phyloP scores from a whole-genome alignment of 1,140 invertebrate genomes.

The Papilio xuthus region DNA sequence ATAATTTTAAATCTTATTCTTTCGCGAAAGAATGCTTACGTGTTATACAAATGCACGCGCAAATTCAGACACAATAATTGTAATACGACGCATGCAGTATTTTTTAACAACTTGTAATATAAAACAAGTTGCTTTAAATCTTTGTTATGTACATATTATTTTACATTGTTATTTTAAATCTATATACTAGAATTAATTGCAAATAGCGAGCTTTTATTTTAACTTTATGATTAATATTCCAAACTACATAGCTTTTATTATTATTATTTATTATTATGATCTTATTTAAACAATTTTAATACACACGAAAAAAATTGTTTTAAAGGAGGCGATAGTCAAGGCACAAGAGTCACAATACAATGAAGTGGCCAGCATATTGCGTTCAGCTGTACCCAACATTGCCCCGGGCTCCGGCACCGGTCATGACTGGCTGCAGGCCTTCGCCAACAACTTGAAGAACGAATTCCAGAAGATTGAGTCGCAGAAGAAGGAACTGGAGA shows the following conservation, averaged over 20 bases:
- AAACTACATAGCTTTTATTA: too few species aligned
- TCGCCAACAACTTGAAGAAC: constrained; percentile 78
- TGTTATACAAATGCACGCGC: neutral
- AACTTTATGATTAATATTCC: neutral
- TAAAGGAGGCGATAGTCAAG: constrained; percentile 79
- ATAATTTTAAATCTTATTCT: neutral
- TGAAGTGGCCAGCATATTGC: constrained; percentile 82
- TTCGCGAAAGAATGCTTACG: neutral
- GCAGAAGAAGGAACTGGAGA: constrained; percentile 51
- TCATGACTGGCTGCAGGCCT: constrained; percentile 81
- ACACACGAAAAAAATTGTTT: constrained; percentile 36
- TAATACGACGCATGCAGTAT: too few species aligned
- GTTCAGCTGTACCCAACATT: constrained; percentile 83
- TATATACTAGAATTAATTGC: too few species aligned
- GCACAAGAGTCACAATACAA: constrained; percentile 81
- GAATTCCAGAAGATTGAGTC: constrained; percentile 56
- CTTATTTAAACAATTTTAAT: neutral
- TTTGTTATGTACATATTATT: too few species aligned
- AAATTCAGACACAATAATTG: too few species aligned
- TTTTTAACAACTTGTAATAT: too few species aligned
- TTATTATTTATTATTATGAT: too few species aligned
- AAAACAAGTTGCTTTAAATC: too few species aligned
- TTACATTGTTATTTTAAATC: too few species aligned
- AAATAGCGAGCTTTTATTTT: neutral
- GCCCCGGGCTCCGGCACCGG: constrained; percentile 73